A percentile compares a stretch with the other conserved stretches of the same genome.
These are phyloP conservation scores for Bactericera cockerelli DNA, from an alignment of 1,140 invertebrate genomes.

Conservation along the genomic window DNA sequence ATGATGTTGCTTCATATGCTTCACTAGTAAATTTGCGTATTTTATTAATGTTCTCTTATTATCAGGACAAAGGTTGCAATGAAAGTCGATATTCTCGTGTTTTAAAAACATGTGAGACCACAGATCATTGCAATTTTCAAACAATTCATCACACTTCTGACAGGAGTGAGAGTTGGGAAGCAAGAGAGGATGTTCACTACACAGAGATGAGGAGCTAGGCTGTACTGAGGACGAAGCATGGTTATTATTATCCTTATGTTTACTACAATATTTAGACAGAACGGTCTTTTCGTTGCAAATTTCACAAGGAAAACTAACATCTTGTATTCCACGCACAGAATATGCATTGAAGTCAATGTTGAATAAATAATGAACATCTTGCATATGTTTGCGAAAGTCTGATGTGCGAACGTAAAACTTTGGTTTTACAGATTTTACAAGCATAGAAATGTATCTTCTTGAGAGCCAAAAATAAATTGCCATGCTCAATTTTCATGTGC, in stretches of 20 bases:
- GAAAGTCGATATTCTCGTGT: not conserved
- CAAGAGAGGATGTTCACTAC: not conserved
- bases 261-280: not conserved
- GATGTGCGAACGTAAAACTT: too few relatives aligned
- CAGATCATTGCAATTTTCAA: not conserved
- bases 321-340: not conserved
- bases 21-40: not conserved
- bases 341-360: not conserved
- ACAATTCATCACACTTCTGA: not conserved
- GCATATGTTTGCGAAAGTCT: not conserved
- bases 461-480: too few relatives aligned
- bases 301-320: not conserved
- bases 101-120: not conserved
- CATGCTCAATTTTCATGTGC: conserved; percentile 3
- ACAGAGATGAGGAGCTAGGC: not conserved
- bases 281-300: not conserved
- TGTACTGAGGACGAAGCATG: not conserved
- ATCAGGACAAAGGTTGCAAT: not conserved
- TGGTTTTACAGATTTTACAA: too few relatives aligned
- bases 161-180: not conserved
- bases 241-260: not conserved
- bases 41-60: not conserved
- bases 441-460: too few relatives aligned
- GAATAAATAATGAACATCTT: not conserved
- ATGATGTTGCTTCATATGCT: conserved; percentile 1